Percentiles rank a stretch among this genome's conserved stretches.
phyloP scores from a whole-genome alignment of 2,797 vertebrate genomes.

The Delichon dasypus region DNA sequence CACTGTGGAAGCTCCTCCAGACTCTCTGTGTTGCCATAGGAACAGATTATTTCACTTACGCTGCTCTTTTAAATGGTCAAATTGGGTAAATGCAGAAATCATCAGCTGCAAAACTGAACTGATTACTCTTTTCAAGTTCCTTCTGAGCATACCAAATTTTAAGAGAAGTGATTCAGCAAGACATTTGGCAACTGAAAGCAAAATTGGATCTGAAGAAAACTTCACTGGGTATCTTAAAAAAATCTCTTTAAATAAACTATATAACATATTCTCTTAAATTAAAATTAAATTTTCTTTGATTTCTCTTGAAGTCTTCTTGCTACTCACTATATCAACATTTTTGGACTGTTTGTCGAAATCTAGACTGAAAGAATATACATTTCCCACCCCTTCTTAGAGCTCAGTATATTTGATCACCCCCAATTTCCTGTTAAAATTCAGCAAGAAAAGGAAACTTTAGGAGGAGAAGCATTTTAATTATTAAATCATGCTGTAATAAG shows the following conservation, averaged over 20 bases:
- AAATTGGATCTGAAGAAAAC: not conserved
- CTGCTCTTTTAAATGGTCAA: conserved; percentile 2
- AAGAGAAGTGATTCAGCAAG: not conserved
- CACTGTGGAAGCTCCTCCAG: not conserved
- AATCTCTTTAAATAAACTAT: not conserved
- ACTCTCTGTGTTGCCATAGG: conserved; percentile 22
- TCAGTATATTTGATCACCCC: not conserved
- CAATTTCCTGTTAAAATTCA: not conserved
- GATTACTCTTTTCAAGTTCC: conserved; percentile 31
- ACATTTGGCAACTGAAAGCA: not conserved
- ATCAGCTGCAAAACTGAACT: not conserved
- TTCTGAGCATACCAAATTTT: not conserved
- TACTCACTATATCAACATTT: not conserved
- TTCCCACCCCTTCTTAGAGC: not conserved
- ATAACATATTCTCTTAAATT: not conserved
- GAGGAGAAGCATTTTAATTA: not conserved
- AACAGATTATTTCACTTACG: conserved; percentile 27
- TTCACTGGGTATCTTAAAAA: not conserved
- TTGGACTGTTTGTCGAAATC: not conserved
- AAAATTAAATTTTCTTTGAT: not conserved
- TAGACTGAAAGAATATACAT: not conserved
- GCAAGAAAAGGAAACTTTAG: not conserved
- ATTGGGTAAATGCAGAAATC: not conserved
- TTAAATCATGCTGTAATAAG: not conserved
- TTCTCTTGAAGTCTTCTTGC: not conserved